Conservation (phyloP, 2,113 vertebrate genomes). For the Corythornis madagascariensis region DNA sequence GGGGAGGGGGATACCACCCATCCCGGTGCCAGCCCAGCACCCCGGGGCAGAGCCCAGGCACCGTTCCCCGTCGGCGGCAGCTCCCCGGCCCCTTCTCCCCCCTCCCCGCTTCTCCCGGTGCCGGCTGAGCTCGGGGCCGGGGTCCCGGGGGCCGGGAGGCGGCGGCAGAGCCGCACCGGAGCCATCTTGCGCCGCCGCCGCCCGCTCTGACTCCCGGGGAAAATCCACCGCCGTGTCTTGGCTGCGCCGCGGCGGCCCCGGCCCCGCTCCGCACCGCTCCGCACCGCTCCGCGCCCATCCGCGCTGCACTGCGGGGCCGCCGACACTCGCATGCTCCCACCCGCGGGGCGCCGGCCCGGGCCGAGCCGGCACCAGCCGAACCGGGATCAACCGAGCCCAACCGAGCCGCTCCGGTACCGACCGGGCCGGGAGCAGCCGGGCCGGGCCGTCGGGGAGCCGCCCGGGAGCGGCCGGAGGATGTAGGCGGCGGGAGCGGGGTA, state of each 20-base stretch:
- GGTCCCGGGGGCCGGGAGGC: slow-evolving; percentile 10
- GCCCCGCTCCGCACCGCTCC: background rate
- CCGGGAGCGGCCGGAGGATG: background rate
- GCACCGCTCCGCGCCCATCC: background rate
- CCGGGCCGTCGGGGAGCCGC: background rate
- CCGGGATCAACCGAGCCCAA: background rate
- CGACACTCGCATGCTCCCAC: slow-evolving; percentile 15
- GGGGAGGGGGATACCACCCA: background rate
- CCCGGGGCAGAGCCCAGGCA: background rate
- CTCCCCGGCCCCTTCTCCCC: background rate
- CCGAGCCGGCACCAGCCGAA: background rate
- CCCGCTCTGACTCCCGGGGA: slow-evolving; percentile 66
- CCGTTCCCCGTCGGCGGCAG: background rate
- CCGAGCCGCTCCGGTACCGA: background rate
- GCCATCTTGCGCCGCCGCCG: slow-evolving; percentile 69
- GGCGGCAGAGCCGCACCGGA: slow-evolving; percentile 30
- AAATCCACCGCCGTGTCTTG: slow-evolving; percentile 56
- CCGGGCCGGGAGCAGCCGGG: background rate
- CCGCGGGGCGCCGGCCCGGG: background rate
- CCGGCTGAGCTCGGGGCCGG: background rate
- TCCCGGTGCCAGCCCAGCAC: background rate
- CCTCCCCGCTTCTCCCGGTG: background rate
- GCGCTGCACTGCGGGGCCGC: slow-evolving; percentile 51
- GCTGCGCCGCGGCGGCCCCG: background rate
- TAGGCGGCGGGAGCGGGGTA: background rate